Base-by-base conservation (phyloP, 2,888 invertebrate species). In the Fabriciana adippe region DNA sequence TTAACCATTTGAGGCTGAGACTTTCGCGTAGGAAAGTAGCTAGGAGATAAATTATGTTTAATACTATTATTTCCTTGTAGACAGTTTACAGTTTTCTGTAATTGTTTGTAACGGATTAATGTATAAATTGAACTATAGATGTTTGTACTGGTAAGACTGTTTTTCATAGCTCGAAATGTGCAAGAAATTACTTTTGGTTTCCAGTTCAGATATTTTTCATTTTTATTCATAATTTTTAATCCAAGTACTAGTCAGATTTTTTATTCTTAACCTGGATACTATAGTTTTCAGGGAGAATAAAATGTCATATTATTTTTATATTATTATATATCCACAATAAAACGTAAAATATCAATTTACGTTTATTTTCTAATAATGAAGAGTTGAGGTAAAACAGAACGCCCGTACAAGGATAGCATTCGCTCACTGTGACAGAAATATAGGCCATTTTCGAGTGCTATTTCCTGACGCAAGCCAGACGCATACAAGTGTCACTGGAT, bases 401-500 rank as follows among this genome's bases (percentile, higher is more conserved):
- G 50, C 56, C 13, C 5, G 13, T 31, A 60, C 55, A 71, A 70
- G 72, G 72, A 68, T 59, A 67, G 21, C 45, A 50, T 60, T 67
- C 13, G 54, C 21, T 64, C 50, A 53, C 55, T 21, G 47, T 62
- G 62, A 65, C 66, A 63, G 61, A 64, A 54, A 67, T 64, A 61
- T 71, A 64, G 62, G 48, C 53, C 53, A 53, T 61, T 26, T 55
- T 61, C 66, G 51, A 67, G 56, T 60, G 45, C 53, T 66, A 57
- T 48, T 67, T 62, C 64, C 51, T 55, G 68, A 68, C 51, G 62
- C 57, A 62, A 69, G 60, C 61, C 73, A 73, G 72, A 72, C 59
- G 69, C 67, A 65, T 69, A 64, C 69, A 71, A 72, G 62, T 72
- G 73, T 69, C 70, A 66, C 64, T 66, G 55, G 35, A 67, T 55